A percentile compares a stretch with the other conserved stretches of the same genome.
Evolutionary conservation across 2,113 vertebrate species (phyloP).

Genomic region (Gadus chalcogrammus): DNA sequence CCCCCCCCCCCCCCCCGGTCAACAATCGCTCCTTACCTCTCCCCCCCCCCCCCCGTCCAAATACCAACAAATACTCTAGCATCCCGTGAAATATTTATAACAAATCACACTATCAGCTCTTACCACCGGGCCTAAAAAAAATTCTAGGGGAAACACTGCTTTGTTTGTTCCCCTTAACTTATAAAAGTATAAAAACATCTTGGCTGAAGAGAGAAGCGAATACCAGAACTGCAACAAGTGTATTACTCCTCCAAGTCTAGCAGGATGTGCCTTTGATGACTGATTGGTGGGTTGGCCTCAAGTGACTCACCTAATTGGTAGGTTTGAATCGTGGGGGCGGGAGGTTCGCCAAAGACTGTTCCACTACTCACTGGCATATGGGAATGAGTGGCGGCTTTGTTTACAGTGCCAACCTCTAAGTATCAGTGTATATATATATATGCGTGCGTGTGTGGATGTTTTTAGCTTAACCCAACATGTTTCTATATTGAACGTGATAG

Average conservation of each 20-base stretch:
- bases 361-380: constrained; percentile 18
- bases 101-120: too few relatives aligned
- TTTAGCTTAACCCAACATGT: background rate
- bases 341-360: constrained; percentile 18
- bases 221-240: background rate
- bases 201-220: too few relatives aligned
- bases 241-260: background rate
- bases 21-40: too few relatives aligned
- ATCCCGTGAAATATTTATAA: too few relatives aligned
- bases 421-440: background rate
- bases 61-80: too few relatives aligned
- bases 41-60: too few relatives aligned
- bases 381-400: constrained; percentile 39
- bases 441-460: constrained; percentile 2
- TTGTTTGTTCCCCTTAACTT: too few relatives aligned
- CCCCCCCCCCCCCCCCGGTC: too few relatives aligned
- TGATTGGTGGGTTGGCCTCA: constrained; percentile 42
- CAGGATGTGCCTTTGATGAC: constrained; percentile 45
- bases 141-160: too few relatives aligned
- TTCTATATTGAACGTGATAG: too few relatives aligned
- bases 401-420: constrained; percentile 26
- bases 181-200: background rate
- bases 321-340: constrained; percentile 27
- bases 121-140: too few relatives aligned
- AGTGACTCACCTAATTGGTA: constrained; percentile 43